A percentile compares a stretch with the other conserved stretches of the same genome.
phyloP scores from a whole-genome alignment of 2,113 vertebrate genomes.

The Thinocorus orbignyianus region DNA sequence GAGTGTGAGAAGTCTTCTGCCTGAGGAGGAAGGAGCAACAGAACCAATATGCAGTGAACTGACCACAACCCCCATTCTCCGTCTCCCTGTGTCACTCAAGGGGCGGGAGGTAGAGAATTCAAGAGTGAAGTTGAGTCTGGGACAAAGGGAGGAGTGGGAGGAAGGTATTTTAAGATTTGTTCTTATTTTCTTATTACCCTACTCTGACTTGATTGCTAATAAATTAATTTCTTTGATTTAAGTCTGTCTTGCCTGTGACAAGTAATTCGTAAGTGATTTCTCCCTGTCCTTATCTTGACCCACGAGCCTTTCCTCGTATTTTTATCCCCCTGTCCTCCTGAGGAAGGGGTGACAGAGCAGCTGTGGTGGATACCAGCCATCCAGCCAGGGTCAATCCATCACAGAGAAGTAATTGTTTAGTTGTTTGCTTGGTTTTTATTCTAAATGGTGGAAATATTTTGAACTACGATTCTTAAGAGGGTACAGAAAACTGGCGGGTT shows the following conservation, averaged over 20 bases:
- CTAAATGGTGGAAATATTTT: neutral
- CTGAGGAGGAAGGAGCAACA: neutral
- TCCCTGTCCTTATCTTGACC: neutral
- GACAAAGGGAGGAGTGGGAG: neutral
- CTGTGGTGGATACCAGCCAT: neutral
- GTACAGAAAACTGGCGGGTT: neutral
- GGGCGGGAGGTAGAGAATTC: neutral
- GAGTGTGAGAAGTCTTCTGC: neutral
- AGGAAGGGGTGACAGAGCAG: neutral
- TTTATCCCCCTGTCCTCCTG: neutral
- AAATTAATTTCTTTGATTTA: neutral
- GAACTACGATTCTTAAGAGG: neutral
- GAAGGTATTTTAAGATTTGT: neutral
- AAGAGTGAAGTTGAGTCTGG: neutral
- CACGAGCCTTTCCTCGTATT: fast-evolving
- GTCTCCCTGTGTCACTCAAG: fast-evolving
- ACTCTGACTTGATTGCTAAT: neutral
- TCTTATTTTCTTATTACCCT: neutral
- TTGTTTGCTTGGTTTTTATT: neutral
- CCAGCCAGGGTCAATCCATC: neutral
- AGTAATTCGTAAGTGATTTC: neutral
- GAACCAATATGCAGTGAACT: neutral
- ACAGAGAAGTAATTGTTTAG: no score
- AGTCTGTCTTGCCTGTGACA: neutral
- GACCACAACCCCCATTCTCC: neutral